phyloP scores from a whole-genome alignment of 1,140 invertebrate species.

The Aphelinus certus region DNA sequence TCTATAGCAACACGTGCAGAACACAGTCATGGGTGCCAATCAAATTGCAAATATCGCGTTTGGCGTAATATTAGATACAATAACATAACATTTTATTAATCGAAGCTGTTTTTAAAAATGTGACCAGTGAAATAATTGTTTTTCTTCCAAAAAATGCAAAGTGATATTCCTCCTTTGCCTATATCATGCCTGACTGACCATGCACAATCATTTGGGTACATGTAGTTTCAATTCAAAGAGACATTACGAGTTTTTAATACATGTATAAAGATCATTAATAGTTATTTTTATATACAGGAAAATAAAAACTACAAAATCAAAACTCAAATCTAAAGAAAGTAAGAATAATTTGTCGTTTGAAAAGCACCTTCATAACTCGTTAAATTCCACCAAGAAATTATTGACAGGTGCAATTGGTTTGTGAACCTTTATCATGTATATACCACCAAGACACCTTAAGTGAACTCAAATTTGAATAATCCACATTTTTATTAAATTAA shows the following conservation, averaged over 20 bases:
- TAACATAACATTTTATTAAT: background rate
- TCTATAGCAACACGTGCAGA: conserved; percentile 26
- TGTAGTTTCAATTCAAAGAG: background rate
- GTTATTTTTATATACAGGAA: conserved; percentile 24
- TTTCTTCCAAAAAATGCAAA: conserved; percentile 58
- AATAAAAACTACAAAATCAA: conserved; percentile 49
- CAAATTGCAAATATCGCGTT: conserved; percentile 8
- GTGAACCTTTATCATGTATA: conserved; percentile 43
- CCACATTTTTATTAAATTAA: background rate
- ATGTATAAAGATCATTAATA: background rate
- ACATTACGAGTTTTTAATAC: background rate
- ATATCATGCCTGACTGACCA: conserved; percentile 56
- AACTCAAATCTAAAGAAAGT: conserved; percentile 56
- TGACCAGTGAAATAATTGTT: conserved; percentile 28
- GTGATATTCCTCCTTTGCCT: conserved; percentile 58
- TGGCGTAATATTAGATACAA: conserved; percentile 4
- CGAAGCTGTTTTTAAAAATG: conserved; percentile 26
- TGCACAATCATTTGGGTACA: conserved; percentile 55
- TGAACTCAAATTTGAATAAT: background rate
- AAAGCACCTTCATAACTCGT: too few relatives aligned
- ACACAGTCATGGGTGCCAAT: conserved; percentile 39
- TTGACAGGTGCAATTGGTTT: conserved; percentile 50
- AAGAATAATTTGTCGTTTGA: conserved; percentile 35
- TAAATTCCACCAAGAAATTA: too few relatives aligned
- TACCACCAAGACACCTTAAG: too few relatives aligned